A percentile compares a stretch with the other conserved stretches of the same genome.
These are phyloP conservation scores for Clivina fossor DNA, from an alignment of 2,888 invertebrate genomes.

Conservation along the genomic window DNA sequence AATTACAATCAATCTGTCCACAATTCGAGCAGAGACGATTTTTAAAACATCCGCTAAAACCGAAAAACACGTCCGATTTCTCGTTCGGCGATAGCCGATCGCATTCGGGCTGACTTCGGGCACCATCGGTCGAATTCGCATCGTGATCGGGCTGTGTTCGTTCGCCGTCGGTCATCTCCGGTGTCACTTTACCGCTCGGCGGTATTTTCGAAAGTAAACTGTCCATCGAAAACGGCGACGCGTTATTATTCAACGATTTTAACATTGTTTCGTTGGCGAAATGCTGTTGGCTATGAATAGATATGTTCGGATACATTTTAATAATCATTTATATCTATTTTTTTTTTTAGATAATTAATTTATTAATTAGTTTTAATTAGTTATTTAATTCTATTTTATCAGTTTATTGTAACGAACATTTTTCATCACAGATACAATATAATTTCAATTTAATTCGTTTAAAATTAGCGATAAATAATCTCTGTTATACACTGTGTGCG, in stretches of 20 bases:
- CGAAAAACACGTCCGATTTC: slow-evolving; percentile 45
- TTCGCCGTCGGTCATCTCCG: slow-evolving; percentile 33
- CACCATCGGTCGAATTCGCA: slow-evolving; percentile 24
- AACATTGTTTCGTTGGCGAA: slow-evolving; percentile 51
- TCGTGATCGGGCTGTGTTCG: slow-evolving; percentile 19
- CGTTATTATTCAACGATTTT: slow-evolving; percentile 49
- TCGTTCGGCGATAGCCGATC: slow-evolving; percentile 45
- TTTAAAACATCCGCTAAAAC: slow-evolving; percentile 50
- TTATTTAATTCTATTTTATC: too few species aligned
- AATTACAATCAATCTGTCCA: slow-evolving; percentile 60
- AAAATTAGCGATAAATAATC: too few species aligned
- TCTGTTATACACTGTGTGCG: too few species aligned
- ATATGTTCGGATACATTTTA: slow-evolving; percentile 49
- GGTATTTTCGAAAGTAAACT: slow-evolving; percentile 50
- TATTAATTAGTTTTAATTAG: background rate
- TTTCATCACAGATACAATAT: too few species aligned
- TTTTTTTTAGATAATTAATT: background rate
- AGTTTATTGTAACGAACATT: too few species aligned
- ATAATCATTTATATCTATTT: slow-evolving; percentile 4
- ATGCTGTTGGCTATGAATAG: slow-evolving; percentile 45
- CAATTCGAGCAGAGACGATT: slow-evolving; percentile 58
- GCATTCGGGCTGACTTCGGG: slow-evolving; percentile 39
- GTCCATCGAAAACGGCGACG: slow-evolving; percentile 53
- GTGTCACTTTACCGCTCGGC: slow-evolving; percentile 42
- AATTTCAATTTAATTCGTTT: too few species aligned